Evolutionary conservation across 2,797 vertebrate genomes (phyloP).

Genomic region (Acipenser transmontanus): DNA sequence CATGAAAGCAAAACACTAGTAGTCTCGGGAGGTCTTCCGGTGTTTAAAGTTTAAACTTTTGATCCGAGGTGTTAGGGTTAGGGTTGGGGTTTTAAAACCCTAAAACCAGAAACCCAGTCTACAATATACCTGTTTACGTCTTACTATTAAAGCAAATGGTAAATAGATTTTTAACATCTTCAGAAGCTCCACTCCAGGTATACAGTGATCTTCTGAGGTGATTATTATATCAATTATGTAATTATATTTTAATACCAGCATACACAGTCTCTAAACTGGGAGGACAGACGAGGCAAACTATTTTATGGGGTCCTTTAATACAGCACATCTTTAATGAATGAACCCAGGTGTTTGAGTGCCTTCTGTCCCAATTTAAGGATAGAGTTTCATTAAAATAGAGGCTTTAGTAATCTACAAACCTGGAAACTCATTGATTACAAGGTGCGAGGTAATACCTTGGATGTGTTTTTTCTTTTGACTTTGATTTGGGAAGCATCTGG

Average conservation of each 20-base stretch:
- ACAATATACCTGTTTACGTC: no score
- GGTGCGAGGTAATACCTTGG: background rate
- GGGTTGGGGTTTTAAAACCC: no score
- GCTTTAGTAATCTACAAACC: background rate
- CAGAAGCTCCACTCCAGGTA: background rate
- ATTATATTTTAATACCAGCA: constrained; percentile 1
- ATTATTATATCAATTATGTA: background rate
- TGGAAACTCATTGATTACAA: background rate
- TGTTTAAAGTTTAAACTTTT: no score
- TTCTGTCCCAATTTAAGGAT: background rate
- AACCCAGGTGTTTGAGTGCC: background rate
- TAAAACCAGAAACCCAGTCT: no score
- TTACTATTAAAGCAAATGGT: background rate
- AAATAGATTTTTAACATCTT: background rate
- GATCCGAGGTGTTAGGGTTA: no score
- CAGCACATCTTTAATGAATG: background rate
- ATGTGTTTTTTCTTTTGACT: background rate
- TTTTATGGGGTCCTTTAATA: background rate
- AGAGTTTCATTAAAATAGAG: background rate
- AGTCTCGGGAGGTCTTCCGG: no score
- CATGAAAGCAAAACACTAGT: no score
- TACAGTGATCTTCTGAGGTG: background rate
- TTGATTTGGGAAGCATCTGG: background rate
- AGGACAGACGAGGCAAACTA: background rate
- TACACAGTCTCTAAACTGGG: no score